phyloP scores from a whole-genome alignment of 2,113 vertebrate species.

The Dipodomys spectabilis region DNA sequence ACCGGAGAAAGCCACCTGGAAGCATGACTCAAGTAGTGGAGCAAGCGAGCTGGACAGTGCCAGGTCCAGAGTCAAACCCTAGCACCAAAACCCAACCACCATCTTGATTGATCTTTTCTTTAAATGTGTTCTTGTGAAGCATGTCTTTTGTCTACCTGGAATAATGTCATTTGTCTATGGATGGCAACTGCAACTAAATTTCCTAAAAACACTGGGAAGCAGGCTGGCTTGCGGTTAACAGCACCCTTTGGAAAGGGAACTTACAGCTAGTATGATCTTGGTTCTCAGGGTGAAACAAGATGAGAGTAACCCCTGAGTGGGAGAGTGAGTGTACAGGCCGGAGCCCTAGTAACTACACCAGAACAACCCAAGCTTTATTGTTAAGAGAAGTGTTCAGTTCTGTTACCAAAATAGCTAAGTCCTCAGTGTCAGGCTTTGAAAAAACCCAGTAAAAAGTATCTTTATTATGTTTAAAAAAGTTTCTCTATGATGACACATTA shows the following conservation, averaged over 20 bases:
- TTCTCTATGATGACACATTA: conserved; percentile 77
- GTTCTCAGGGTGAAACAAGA: neutral
- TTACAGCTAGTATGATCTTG: neutral
- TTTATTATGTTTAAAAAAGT: conserved; percentile 83
- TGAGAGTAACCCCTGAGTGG: neutral
- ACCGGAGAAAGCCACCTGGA: too few species aligned
- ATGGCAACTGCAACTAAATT: neutral
- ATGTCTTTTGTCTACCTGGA: neutral
- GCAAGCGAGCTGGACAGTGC: too few species aligned
- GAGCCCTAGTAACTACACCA: neutral
- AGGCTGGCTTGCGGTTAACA: neutral
- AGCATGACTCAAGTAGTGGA: too few species aligned
- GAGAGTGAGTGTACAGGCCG: neutral
- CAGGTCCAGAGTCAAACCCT: too few species aligned
- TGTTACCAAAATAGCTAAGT: conserved; percentile 63
- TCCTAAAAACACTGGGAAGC: neutral
- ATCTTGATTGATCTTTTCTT: too few species aligned
- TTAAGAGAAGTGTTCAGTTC: conserved; percentile 38
- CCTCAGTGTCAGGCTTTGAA: conserved; percentile 60
- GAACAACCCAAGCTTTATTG: neutral
- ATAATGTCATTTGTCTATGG: neutral
- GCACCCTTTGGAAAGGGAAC: neutral
- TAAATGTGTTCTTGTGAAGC: neutral
- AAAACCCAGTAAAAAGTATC: conserved; percentile 79
- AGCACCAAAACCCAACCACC: too few species aligned